Evolutionary conservation across 2,113 vertebrate genomes (phyloP).

Genomic region (Eolophus roseicapilla): DNA sequence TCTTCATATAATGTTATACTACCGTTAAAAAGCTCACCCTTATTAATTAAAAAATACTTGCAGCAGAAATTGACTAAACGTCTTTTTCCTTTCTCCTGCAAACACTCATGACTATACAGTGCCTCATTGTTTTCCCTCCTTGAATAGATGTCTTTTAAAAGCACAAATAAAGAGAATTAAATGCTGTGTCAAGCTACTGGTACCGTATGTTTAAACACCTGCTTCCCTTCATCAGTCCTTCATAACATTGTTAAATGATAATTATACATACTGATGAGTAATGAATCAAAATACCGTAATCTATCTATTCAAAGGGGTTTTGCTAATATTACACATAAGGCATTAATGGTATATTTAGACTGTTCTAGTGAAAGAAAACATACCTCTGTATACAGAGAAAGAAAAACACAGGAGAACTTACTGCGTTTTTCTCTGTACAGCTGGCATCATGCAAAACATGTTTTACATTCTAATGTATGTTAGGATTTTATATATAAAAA

Average conservation of each 20-base stretch:
- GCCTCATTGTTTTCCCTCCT: conserved; percentile 60
- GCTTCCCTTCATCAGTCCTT: conserved; percentile 80
- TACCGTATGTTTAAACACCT: conserved; percentile 82
- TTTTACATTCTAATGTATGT: background rate
- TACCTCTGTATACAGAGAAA: conserved; percentile 38
- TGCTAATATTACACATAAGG: conserved; percentile 66
- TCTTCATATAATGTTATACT: background rate
- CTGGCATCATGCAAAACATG: background rate
- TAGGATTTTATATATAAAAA: background rate
- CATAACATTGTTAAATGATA: conserved; percentile 77
- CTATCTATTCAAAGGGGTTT: conserved; percentile 60
- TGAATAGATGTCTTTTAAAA: conserved; percentile 74
- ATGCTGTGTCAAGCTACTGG: conserved; percentile 72
- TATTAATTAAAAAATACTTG: conserved; percentile 36
- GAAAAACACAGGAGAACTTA: background rate
- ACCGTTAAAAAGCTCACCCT: background rate
- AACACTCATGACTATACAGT: conserved; percentile 66
- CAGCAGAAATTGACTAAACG: conserved; percentile 56
- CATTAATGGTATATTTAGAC: conserved; percentile 56
- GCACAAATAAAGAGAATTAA: conserved; percentile 66
- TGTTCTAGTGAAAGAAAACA: conserved; percentile 47
- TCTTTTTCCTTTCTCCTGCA: conserved; percentile 69
- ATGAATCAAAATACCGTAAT: conserved; percentile 75
- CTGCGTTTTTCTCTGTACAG: background rate
- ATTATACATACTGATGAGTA: conserved; percentile 80